These are phyloP conservation scores for Scopus umbretta DNA, from an alignment of 2,113 vertebrate species.

Conservation along the genomic window DNA sequence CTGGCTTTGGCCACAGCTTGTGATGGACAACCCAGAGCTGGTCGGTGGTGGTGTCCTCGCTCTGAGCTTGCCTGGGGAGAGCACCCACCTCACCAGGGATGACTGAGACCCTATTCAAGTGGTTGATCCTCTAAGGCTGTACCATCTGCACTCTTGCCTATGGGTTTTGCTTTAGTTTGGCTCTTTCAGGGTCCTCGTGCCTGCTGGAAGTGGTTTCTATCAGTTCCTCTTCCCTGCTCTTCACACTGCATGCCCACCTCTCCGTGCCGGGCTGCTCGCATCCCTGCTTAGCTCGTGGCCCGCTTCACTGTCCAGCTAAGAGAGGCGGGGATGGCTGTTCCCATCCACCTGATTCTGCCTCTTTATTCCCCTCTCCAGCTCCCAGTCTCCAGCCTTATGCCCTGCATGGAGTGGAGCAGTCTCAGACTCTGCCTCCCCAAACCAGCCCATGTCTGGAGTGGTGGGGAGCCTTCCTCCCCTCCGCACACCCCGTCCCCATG, in stretches of 20 bases:
- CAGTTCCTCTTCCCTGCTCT: rapidly evolving
- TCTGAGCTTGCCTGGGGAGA: not conserved
- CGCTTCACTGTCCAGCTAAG: not conserved
- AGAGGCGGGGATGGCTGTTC: not conserved
- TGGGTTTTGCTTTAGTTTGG: not conserved
- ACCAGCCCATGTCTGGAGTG: not conserved
- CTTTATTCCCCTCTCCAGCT: not conserved
- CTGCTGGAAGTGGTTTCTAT: not conserved
- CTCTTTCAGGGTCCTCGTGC: not conserved
- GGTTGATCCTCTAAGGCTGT: too few species aligned
- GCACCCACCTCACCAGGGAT: too few species aligned
- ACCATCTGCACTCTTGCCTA: rapidly evolving
- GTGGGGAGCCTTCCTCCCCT: not conserved
- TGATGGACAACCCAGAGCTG: too few species aligned
- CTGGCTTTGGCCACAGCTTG: not conserved
- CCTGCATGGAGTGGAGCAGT: not conserved
- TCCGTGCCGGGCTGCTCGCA: rapidly evolving
- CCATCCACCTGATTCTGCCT: not conserved
- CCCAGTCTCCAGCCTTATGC: not conserved
- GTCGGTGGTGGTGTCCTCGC: rapidly evolving
- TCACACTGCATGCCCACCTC: not conserved
- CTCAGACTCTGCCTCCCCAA: not conserved
- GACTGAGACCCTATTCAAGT: not conserved
- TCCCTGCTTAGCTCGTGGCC: not conserved
- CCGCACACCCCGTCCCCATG: rapidly evolving